Percentiles rank a stretch among this genome's conserved stretches.
phyloP scores from a whole-genome alignment of 2,113 vertebrate genomes.

The Sminthopsis crassicaudata region DNA sequence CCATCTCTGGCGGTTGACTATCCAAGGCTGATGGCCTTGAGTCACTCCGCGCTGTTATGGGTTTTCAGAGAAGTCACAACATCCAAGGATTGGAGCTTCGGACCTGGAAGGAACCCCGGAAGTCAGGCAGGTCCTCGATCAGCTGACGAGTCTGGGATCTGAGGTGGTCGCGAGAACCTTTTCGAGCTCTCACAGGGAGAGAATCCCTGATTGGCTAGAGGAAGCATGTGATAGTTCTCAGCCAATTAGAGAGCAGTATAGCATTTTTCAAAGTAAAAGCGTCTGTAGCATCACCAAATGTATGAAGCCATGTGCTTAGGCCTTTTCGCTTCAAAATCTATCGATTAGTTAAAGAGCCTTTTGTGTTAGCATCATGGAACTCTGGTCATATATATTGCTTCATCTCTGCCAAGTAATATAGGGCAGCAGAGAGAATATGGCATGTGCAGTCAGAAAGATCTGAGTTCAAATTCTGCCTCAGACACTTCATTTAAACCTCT shows the following conservation, averaged over 20 bases:
- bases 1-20: not conserved
- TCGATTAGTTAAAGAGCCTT: not conserved
- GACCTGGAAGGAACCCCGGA: not conserved
- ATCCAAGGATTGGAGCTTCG: too few relatives aligned
- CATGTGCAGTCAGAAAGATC: not conserved
- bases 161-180: not conserved
- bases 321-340: not conserved
- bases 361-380: not conserved
- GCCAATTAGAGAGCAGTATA: not conserved
- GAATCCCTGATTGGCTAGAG: constrained; percentile 26
- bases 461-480: not conserved
- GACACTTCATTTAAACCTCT: not conserved
- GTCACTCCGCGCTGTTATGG: too few relatives aligned
- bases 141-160: not conserved
- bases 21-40: not conserved
- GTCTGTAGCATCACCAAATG: not conserved
- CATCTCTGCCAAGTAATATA: not conserved
- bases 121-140: not conserved
- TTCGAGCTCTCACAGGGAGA: not conserved
- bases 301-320: not conserved
- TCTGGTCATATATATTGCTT: not conserved
- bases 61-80: too few relatives aligned
- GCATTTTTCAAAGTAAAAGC: constrained; percentile 8
- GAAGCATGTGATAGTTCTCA: constrained; percentile 11
- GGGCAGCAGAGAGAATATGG: not conserved